A percentile compares a stretch with the other conserved stretches of the same genome.
Conservation (phyloP, 1,140 invertebrate genomes). For the Agrilus planipennis region DNA sequence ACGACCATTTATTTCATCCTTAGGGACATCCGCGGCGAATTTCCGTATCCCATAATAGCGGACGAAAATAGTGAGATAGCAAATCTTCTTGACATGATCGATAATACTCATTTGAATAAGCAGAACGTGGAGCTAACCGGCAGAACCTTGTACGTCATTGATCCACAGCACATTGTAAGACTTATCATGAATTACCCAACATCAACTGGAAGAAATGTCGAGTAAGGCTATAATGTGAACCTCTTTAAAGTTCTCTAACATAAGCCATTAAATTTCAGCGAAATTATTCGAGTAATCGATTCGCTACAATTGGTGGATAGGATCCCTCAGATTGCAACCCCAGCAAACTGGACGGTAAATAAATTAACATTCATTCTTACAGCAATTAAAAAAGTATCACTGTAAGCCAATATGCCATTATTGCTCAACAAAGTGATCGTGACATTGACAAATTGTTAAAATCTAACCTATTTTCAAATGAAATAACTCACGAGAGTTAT, state of each 20-base stretch:
- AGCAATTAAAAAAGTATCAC: too few species aligned
- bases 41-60: slow-evolving; percentile 81
- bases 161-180: slow-evolving; percentile 73
- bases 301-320: slow-evolving; percentile 72
- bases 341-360: slow-evolving; percentile 76
- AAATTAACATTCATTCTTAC: too few species aligned
- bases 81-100: slow-evolving; percentile 73
- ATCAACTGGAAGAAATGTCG: slow-evolving; percentile 83
- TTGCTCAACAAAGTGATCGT: too few species aligned
- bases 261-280: slow-evolving; percentile 46
- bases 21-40: slow-evolving; percentile 50
- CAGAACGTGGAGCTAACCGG: slow-evolving; percentile 65
- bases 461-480: too few species aligned
- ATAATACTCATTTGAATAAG: slow-evolving; percentile 63
- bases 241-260: neutral
- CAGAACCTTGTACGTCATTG: slow-evolving; percentile 77
- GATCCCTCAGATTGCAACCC: slow-evolving; percentile 63
- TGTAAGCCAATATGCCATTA: too few species aligned
- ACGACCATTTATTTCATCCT: too few species aligned
- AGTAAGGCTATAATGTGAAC: slow-evolving; percentile 47
- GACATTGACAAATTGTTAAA: too few species aligned
- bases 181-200: slow-evolving; percentile 83
- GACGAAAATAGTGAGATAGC: slow-evolving; percentile 69
- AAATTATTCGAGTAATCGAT: slow-evolving; percentile 80
- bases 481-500: too few species aligned